These are phyloP conservation scores for Hycleus phaleratus DNA, from an alignment of 1,140 invertebrate genomes.

Conservation along the genomic window DNA sequence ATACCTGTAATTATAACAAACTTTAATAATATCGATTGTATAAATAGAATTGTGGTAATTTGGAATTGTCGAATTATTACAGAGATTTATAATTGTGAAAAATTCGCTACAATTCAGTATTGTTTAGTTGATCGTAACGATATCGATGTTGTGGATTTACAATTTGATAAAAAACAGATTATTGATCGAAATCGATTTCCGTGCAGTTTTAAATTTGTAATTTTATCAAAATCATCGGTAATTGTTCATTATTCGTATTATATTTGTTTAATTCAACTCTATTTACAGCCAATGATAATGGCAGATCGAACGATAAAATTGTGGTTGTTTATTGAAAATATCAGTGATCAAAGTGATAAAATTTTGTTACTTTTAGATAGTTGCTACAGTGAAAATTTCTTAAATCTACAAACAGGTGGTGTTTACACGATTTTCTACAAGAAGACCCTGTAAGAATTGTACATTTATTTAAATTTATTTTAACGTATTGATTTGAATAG, in stretches of 20 bases:
- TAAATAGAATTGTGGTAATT: neutral
- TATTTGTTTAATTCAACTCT: too few relatives aligned
- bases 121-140: conserved; percentile 1
- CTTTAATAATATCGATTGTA: neutral
- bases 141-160: neutral
- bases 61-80: neutral
- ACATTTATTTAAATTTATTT: neutral
- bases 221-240: neutral
- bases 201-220: neutral
- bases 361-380: too few relatives aligned
- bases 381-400: too few relatives aligned
- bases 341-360: too few relatives aligned
- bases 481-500: neutral
- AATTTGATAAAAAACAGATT: neutral
- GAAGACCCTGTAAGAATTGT: neutral
- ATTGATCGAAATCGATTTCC: neutral
- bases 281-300: too few relatives aligned
- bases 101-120: neutral
- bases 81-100: neutral
- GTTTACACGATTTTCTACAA: too few relatives aligned
- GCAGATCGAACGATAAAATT: too few relatives aligned
- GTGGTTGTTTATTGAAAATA: too few relatives aligned
- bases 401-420: too few relatives aligned
- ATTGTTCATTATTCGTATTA: too few relatives aligned
- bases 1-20: conserved; percentile 7